Evolutionary conservation across 37 sponge, comb jelly and placozoan species (phyloP).

Genomic region (Ephydatia muelleri): DNA sequence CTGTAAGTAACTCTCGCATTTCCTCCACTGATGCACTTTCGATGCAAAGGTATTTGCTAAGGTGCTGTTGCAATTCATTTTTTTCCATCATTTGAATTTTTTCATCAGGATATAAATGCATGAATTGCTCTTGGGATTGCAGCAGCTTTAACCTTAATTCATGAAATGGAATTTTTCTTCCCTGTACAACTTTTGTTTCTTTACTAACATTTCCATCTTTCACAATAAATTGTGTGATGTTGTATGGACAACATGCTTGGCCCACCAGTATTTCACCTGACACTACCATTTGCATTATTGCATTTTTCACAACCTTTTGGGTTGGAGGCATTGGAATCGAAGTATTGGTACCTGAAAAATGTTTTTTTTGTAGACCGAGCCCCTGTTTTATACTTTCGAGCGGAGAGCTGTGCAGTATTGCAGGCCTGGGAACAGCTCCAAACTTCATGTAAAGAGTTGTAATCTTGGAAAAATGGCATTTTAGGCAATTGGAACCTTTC

Average conservation of each 20-base stretch:
- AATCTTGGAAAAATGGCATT: constrained; percentile 4
- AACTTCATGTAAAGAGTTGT: constrained; percentile 5
- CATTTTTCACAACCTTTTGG: neutral
- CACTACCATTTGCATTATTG: neutral
- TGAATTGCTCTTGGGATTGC: constrained; percentile 15
- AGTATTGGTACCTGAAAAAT: neutral
- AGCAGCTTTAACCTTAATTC: constrained; percentile 32
- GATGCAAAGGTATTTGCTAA: neutral
- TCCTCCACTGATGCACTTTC: constrained; percentile 10
- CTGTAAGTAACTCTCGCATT: constrained; percentile 6
- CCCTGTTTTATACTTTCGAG: neutral
- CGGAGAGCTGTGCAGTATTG: neutral
- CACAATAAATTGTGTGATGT: neutral
- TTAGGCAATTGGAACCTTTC: neutral
- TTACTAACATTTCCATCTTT: neutral
- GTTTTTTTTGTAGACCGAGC: neutral
- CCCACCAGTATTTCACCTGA: neutral
- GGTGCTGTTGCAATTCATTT: constrained; percentile 1
- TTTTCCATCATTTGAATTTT: neutral
- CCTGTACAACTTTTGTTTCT: neutral
- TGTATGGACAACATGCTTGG: neutral
- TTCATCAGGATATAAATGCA: constrained; percentile 26
- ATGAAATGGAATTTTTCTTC: constrained; percentile 28
- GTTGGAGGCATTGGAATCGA: neutral
- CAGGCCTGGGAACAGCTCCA: no score